Base-by-base conservation (phyloP, 1,140 invertebrate genomes). In the Ptiloglossa arizonensis region DNA sequence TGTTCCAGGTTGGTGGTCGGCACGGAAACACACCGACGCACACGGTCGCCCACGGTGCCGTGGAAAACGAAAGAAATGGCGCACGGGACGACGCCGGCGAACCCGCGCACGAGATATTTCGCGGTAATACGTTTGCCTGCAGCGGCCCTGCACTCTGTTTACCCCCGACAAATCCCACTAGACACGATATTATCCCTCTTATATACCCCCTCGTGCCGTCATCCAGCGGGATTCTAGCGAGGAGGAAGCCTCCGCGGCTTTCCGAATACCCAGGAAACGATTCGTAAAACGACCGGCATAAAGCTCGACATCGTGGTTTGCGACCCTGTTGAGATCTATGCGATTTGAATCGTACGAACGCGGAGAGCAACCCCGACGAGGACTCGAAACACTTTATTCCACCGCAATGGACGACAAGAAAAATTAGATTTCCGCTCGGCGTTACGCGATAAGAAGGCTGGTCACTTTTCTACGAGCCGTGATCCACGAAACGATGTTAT, bases 171-270 rank as follows among this genome's bases (percentile, higher is more conserved):
- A 87, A 87, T 86, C 86, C 84, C 81, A 81, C 84, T 79, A 87
- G 81, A 86, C 84, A 81, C 63, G 86, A 84, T 87, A 86, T 84
- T 86, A 87, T 87, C 78, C 78, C 82, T 77, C 82, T 85, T 85
- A 81, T 85, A 85, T 70, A 85, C 81, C 82, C 48, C 80, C 72
- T 38, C 67, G 50, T 63, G 48, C 63, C 72, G 50, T 83, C 71
- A 85, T 83, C 81, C 78, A 81, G n/a, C 46, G 46, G 77, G 78
- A 83, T 83, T 80, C 67, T 52, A 66, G 9, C 60, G 60, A 44
- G 29, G 38, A 66, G 52, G n/a, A 66, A 63, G 44, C 50, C 52
- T 41, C 54, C 57, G 67, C 81, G 57, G 71, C 77, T 83, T 76
- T 54, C 48, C 66, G 38, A 74, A 79, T 70, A 68, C 27, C 76